Evolutionary conservation across 2,113 vertebrate genomes (phyloP).

Genomic region (Apeltes quadracus): DNA sequence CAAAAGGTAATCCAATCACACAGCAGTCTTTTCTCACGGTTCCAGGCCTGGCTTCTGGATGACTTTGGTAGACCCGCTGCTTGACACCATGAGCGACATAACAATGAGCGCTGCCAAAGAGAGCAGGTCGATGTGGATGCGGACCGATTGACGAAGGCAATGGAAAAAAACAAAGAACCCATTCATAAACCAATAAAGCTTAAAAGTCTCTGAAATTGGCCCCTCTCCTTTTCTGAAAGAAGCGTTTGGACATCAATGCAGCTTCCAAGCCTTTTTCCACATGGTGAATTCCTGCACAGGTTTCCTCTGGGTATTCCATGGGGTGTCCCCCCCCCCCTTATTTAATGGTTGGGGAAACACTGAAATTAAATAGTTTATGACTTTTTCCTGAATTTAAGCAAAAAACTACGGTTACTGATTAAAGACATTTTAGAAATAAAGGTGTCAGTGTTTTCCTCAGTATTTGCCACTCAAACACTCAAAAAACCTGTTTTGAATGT

Average conservation of each 20-base stretch:
- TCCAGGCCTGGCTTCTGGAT: slow-evolving; percentile 60
- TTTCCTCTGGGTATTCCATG: too few relatives aligned
- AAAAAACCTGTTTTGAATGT: slow-evolving; percentile 14
- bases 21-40: slow-evolving; percentile 75
- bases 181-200: slow-evolving; percentile 48
- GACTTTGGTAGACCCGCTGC: slow-evolving; percentile 48
- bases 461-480: slow-evolving; percentile 7
- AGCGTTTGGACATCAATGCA: slow-evolving; percentile 47
- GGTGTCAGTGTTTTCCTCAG: not conserved
- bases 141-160: slow-evolving; percentile 30
- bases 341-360: too few relatives aligned
- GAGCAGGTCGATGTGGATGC: slow-evolving; percentile 28
- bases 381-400: slow-evolving; percentile 15
- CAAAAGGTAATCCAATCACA: slow-evolving; percentile 78
- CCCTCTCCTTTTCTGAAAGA: slow-evolving; percentile 47
- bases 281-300: slow-evolving; percentile 40
- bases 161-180: slow-evolving; percentile 48
- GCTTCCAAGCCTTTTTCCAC: slow-evolving; percentile 51
- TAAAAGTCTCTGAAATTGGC: slow-evolving; percentile 16
- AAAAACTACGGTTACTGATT: not conserved
- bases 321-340: too few relatives aligned
- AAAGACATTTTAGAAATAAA: slow-evolving; percentile 8
- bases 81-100: slow-evolving; percentile 56
- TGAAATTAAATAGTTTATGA: not conserved
- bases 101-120: slow-evolving; percentile 57